Percentiles rank a stretch among this genome's conserved stretches.
phyloP scores from a whole-genome alignment of 2,113 vertebrate species.

The Alces alces region DNA sequence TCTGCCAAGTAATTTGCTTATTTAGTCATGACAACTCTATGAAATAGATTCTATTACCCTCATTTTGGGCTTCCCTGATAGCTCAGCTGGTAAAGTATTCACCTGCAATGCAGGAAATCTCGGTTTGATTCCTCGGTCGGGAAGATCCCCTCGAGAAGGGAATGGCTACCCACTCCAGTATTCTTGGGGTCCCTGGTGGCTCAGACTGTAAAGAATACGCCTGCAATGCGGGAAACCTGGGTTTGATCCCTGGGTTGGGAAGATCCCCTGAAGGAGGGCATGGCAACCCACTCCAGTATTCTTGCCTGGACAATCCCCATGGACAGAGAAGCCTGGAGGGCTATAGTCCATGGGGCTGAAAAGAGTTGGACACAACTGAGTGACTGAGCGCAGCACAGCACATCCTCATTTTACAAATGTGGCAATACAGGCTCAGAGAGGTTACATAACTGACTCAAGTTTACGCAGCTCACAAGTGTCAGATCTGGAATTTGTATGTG shows the following conservation, averaged over 20 bases:
- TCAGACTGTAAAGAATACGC: background rate
- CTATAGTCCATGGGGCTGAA: background rate
- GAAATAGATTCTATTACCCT: background rate
- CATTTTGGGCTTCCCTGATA: background rate
- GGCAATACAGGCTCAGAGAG: background rate
- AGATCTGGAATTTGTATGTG: background rate
- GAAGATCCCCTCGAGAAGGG: background rate
- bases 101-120: background rate
- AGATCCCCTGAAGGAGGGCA: background rate
- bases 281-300: background rate
- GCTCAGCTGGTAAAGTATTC: background rate
- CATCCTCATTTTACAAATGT: background rate
- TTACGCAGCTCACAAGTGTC: background rate
- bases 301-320: background rate
- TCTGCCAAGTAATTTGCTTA: background rate
- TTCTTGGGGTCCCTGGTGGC: background rate
- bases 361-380: background rate
- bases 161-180: background rate
- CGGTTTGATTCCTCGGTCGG: accelerated
- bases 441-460: background rate
- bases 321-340: background rate
- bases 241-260: background rate
- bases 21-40: background rate
- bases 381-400: background rate
- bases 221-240: background rate